Base-by-base conservation (phyloP, 1,140 invertebrate genomes). In the Diprion similis region DNA sequence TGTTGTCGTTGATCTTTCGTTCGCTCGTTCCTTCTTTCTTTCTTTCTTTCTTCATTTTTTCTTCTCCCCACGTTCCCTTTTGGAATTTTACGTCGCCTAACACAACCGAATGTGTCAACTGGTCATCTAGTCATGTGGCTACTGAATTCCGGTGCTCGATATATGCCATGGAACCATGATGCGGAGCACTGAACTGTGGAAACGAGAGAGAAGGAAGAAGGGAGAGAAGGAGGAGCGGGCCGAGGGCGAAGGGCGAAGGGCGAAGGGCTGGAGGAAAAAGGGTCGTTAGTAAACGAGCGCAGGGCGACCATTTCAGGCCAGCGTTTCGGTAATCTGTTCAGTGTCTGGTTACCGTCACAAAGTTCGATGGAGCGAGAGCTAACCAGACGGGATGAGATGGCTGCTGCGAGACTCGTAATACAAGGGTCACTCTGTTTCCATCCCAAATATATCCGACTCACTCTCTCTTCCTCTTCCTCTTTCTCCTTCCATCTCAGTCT, bases 261-360 rank as follows among this genome's bases (percentile, higher is more conserved):
- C n/a, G 51, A 17, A 59, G 51, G 51, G 51, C n/a, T 8, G 4
- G 51, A 59, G 51, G 51, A 59, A 59, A 59, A 59, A 59, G 51
- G 51, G 51, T 59, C 51, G 51, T 59, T 59, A 59, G 51, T 59
- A 59, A 59, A 59, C n/a, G 24, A 37, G 51, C 51, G 9, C 11
- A 17, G n/a, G 51, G 24, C 24, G 24, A 37, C 24, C 24, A 37
- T 37, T 37, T 37, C 51, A 9, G n/a, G 11, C n/a, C 51, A 59
- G n/a, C 51, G 1, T 6, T 15, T 37, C 11, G 51, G 51, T 59
- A 59, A 59, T 59, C 51, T 59, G 51, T 59, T 59, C 51, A 17
- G 51, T 13, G 51, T 59, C 51, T 59, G 51, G 51, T 59, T 59
- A 59, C 51, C 51, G 51, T 59, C 51, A 59, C 51, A 59, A 59